These are phyloP conservation scores for Drosophila borealis DNA, from an alignment of 2,888 invertebrate species.

Conservation along the genomic window DNA sequence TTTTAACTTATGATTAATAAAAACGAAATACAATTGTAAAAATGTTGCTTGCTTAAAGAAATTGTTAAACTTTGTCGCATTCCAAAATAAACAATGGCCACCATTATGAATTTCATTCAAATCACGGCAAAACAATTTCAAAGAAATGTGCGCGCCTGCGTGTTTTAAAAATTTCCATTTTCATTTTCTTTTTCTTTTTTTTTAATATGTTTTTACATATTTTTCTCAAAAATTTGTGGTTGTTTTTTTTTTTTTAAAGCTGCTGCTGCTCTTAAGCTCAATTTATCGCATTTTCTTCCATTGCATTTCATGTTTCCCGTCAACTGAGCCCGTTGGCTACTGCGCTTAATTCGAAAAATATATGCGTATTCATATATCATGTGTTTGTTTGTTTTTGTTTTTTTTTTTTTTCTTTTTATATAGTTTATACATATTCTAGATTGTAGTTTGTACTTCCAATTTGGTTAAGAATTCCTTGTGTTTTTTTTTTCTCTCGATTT, in stretches of 20 bases:
- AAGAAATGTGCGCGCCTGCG: slow-evolving; percentile 66
- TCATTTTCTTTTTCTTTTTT: slow-evolving; percentile 16
- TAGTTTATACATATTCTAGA: slow-evolving; percentile 78
- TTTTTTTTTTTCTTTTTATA: slow-evolving; percentile 28
- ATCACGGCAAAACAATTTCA: slow-evolving; percentile 82
- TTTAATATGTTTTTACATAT: slow-evolving; percentile 25
- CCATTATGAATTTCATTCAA: slow-evolving; percentile 84
- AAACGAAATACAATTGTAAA: slow-evolving; percentile 82
- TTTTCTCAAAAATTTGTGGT: slow-evolving; percentile 2
- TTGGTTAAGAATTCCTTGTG: slow-evolving; percentile 82
- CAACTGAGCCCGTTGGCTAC: slow-evolving; percentile 31
- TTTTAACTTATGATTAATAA: slow-evolving; percentile 71
- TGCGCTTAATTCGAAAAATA: slow-evolving; percentile 51
- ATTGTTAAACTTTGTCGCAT: slow-evolving; percentile 71
- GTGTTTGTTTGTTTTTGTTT: slow-evolving; percentile 21
- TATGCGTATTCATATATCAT: slow-evolving; percentile 35
- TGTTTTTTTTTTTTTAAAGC: slow-evolving; percentile 44
- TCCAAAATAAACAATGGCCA: slow-evolving; percentile 81
- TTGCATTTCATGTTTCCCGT: slow-evolving; percentile 28
- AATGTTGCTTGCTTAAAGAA: slow-evolving; percentile 61
- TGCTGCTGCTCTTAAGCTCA: slow-evolving; percentile 67
- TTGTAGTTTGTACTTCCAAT: slow-evolving; percentile 81
- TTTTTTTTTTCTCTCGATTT: slow-evolving; percentile 67
- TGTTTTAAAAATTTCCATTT: slow-evolving; percentile 32
- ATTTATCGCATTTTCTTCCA: slow-evolving; percentile 30